These are phyloP conservation scores for Ptilonorhynchus violaceus DNA, from an alignment of 2,113 vertebrate genomes.

Conservation along the genomic window DNA sequence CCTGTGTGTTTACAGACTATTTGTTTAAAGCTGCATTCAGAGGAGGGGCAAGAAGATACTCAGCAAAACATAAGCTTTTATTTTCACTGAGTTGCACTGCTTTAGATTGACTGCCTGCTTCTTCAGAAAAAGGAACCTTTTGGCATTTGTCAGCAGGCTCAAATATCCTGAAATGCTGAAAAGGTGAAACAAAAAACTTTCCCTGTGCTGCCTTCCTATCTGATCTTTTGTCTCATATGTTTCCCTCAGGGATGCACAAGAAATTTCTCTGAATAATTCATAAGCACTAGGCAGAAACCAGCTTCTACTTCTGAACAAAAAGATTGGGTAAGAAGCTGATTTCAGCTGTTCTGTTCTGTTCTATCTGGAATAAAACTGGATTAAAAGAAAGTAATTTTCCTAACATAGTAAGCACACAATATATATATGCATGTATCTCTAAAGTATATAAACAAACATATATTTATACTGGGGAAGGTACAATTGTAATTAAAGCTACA, in stretches of 20 bases:
- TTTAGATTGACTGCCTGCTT: not conserved
- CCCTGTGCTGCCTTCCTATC: conserved; percentile 29
- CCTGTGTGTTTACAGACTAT: not conserved
- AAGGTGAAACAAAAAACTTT: conserved; percentile 62
- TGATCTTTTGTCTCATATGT: conserved; percentile 68
- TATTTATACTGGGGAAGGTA: not conserved
- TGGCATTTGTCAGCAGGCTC: conserved; percentile 42
- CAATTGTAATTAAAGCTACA: not conserved
- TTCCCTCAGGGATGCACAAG: conserved; percentile 57
- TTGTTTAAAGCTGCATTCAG: not conserved
- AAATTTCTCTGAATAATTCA: conserved; percentile 73
- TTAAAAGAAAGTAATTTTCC: not conserved
- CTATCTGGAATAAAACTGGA: not conserved
- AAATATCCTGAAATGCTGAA: conserved; percentile 44
- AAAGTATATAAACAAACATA: not conserved
- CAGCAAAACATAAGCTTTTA: not conserved
- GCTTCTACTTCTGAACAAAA: conserved; percentile 48
- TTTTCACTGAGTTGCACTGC: not conserved
- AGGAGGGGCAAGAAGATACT: not conserved
- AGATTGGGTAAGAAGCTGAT: not conserved
- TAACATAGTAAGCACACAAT: not conserved
- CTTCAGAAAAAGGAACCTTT: conserved; percentile 1
- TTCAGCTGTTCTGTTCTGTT: not conserved
- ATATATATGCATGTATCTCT: not conserved
- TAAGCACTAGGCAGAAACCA: conserved; percentile 7